These are phyloP conservation scores for Laspeyria flexula DNA, from an alignment of 2,888 invertebrate genomes.

Conservation along the genomic window DNA sequence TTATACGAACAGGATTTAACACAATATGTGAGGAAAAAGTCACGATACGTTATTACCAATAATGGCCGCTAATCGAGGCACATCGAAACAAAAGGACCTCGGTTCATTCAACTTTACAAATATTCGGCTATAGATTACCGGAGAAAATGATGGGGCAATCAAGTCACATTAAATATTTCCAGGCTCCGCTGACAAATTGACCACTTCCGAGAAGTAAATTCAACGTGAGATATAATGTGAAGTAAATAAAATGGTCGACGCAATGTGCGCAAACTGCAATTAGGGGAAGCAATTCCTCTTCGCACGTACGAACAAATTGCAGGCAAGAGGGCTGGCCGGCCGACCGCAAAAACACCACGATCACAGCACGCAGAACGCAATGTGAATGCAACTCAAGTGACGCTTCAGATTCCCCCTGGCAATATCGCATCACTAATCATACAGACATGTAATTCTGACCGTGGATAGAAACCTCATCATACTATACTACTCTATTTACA, in stretches of 20 bases:
- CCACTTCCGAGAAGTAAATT: constrained; percentile 66
- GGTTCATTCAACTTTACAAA: constrained; percentile 36
- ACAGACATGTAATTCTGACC: constrained; percentile 14
- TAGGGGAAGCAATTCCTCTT: constrained; percentile 73
- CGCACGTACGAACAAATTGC: constrained; percentile 83
- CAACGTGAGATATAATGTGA: constrained; percentile 52
- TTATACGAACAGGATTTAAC: constrained; percentile 33
- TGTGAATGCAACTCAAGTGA: constrained; percentile 24
- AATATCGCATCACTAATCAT: constrained; percentile 28
- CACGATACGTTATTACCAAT: constrained; percentile 7
- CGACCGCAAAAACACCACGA: constrained; percentile 38
- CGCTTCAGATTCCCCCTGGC: constrained; percentile 24
- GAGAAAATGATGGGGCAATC: constrained; percentile 46
- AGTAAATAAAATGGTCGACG: constrained; percentile 58
- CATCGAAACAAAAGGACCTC: constrained; percentile 10
- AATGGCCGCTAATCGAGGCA: constrained; percentile 21
- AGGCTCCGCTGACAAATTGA: constrained; percentile 58
- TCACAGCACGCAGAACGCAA: constrained; percentile 37
- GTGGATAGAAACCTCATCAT: constrained; percentile 27
- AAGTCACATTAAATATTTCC: constrained; percentile 51
- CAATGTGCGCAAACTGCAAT: constrained; percentile 60
- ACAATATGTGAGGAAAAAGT: constrained; percentile 22
- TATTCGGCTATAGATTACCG: constrained; percentile 33
- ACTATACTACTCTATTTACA: constrained; percentile 20
- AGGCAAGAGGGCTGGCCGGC: constrained; percentile 52